Base-by-base conservation (phyloP, 2,113 vertebrate genomes). In the Colaptes auratus region DNA sequence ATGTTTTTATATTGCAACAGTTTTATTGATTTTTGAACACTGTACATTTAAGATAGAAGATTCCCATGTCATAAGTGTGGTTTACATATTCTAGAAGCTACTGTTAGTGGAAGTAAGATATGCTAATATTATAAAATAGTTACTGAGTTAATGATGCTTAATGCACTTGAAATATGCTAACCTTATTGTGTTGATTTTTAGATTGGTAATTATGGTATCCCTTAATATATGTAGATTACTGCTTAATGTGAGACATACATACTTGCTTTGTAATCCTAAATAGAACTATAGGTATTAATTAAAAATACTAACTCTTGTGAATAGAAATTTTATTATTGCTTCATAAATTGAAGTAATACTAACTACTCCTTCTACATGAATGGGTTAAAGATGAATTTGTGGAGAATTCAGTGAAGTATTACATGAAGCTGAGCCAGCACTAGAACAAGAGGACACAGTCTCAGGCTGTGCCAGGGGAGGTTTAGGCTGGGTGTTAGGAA, bases 151-250 rank as follows among this genome's bases (percentile, higher is more conserved):
- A 93, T 73, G n/a, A 59, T 88, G 48, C 56, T 63, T 88, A 83
- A 59, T 46, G 27, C 86, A 36, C n/a, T 69, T 69, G 33, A 69
- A 69, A n/a, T 46, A 35, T 70, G n/a, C 19, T 52, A 70, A 70
- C n/a, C 48, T 24, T 35, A 92, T 42, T 66, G 42, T 86, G 61
- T 84, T 84, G 69, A 66, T 79, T 93, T 96, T 71, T 75, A 78
- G 90, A 86, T 66, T 80, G 46, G 33, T 80, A 74, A 18, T 77
- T 90, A 55, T 19, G 25, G 17, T 86, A 60, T 81, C 24, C 35
- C 48, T 66, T 80, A 71, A 56, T 86, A 61, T 58, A 52, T 82
- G 67, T 66, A 79, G 35, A 86, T 78, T 44, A 91, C 80, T 74
- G 31, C 31, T 86, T 72, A 64, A 36, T 52, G 21, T 81, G 72